A percentile compares a stretch with the other conserved stretches of the same genome.
phyloP scores from a whole-genome alignment of 2,113 vertebrate genomes.

The Copsychus sechellarum region DNA sequence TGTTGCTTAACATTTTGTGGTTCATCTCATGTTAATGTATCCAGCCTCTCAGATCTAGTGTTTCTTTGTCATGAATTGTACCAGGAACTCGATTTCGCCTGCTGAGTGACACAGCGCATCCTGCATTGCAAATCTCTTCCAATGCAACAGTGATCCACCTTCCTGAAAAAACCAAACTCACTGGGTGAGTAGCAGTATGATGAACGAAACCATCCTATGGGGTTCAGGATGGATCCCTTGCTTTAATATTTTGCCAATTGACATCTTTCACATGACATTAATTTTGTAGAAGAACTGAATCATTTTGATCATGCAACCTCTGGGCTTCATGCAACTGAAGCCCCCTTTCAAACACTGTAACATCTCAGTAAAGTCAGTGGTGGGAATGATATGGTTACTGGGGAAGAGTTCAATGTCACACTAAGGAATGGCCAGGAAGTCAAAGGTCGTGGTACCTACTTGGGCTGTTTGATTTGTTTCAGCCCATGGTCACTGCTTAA shows the following conservation, averaged over 20 bases:
- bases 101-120: conserved; percentile 82
- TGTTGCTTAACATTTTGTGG: not conserved
- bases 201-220: accelerated
- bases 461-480: not conserved
- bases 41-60: not conserved
- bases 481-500: not conserved
- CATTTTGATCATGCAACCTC: not conserved
- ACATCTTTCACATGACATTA: not conserved
- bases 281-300: not conserved
- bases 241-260: not conserved
- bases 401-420: not conserved
- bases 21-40: not conserved
- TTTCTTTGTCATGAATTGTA: not conserved
- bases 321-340: not conserved
- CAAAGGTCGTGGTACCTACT: not conserved
- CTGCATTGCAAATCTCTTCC: conserved; percentile 82
- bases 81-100: conserved; percentile 90
- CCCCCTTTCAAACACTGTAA: not conserved
- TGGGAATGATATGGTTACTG: not conserved
- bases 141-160: conserved; percentile 80
- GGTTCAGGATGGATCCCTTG: not conserved
- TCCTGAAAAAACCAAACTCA: conserved; percentile 71
- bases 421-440: not conserved
- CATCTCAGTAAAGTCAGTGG: not conserved
- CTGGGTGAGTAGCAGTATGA: conserved; percentile 74